Base-by-base conservation (phyloP, 2,888 invertebrate genomes). In the Kryphioiulus occultus region DNA sequence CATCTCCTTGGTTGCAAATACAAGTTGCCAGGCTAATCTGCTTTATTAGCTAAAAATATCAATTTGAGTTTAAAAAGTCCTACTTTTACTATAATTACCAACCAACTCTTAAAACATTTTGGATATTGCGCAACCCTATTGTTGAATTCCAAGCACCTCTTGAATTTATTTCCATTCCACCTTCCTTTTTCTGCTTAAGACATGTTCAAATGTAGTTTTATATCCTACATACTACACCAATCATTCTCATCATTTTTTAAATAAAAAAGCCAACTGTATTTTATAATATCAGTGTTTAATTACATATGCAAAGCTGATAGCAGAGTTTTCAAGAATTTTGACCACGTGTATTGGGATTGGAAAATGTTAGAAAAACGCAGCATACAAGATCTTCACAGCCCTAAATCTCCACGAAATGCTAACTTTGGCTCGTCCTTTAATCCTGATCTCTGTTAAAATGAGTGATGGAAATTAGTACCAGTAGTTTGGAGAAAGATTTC, bases 341-440 rank as follows among this genome's bases (percentile, higher is more conserved):
- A 68, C 12, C 26, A 68, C 3, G 26, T 68, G 68, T 26, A 68
- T 68, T 5, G 26, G 68, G 68, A 12, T 26, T 26, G 68, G 68
- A 68, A 68, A 59, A 68, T 2, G 68, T 68, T 68, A 68, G 68
- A 68, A 68, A 53, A 68, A 26, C 22, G 7, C 5, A 26, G 26
- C 68, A 10, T 68, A n/a, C 68, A 35, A 26, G 35, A n/a, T 39
- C 22, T 30, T 87, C 85, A 87, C 30, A 87, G 35, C 17, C 87
- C 53, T 17, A 53, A 26, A 59, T 87, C 87, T 85, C 87, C 87
- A 35, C 85, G 84, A 53, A 87, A 87, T 26, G 87, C 87, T 30
- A 87, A 82, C 26, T 87, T 87, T 22, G 87, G 87, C 30, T 87
- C 87, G 15, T 84, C 87, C 15, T n/a, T 53, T 17, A 85, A 39